phyloP scores from a whole-genome alignment of 1,140 invertebrate species.

The fruit fly (Drosophila melanogaster) region Release_6_plus_ISO1_MT NT_033777.3:22647001-22647500 shows the following conservation, averaged over 20 bases:
- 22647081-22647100: neutral
- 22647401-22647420: conserved; percentile 45
- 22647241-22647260: conserved; percentile 45
- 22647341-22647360: conserved; percentile 29
- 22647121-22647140: neutral
- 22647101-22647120: neutral
- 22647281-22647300: conserved; percentile 75
- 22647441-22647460: conserved; percentile 65
- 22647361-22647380: conserved; percentile 48
- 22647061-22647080: neutral
- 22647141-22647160: conserved; percentile 6
- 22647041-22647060: no score
- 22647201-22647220: conserved; percentile 17
- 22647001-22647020: neutral
- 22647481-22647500: conserved; percentile 59
- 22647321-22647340: conserved; percentile 15
- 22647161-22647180: neutral
- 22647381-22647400: conserved; percentile 67
- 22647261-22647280: conserved; percentile 67
- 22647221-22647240: conserved; percentile 38
- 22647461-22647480: conserved; percentile 68
- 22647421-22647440: conserved; percentile 67
- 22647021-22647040: no score
- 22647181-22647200: no score
- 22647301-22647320: conserved; percentile 7